Evolutionary conservation across 2,888 invertebrate species (phyloP).

Genomic region (Bellardia pandia): DNA sequence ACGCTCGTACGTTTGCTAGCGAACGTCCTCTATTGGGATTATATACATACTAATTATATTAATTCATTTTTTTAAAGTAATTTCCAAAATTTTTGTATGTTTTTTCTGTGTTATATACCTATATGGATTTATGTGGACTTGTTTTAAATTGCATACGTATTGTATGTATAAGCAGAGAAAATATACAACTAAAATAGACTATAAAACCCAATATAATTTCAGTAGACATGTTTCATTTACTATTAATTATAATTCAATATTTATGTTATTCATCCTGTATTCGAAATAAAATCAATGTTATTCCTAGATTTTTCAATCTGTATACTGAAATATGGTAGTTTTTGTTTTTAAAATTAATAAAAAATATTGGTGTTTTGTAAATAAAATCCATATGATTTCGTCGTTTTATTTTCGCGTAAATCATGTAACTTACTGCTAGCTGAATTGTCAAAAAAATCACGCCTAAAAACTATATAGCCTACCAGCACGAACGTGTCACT

Average conservation of each 20-base stretch:
- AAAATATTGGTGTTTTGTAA: no score
- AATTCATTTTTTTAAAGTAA: slow-evolving; percentile 16
- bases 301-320: background rate
- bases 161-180: slow-evolving; percentile 15
- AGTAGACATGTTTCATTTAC: slow-evolving; percentile 34
- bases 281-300: slow-evolving; percentile 46
- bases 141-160: background rate
- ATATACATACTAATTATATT: slow-evolving; percentile 20
- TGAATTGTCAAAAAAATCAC: no score
- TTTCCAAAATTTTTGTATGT: slow-evolving; percentile 41
- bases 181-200: slow-evolving; percentile 7
- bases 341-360: no score
- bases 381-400: no score
- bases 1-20: slow-evolving; percentile 45
- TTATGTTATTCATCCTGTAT: slow-evolving; percentile 54
- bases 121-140: background rate
- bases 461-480: no score
- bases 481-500: no score
- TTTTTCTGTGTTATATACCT: slow-evolving; percentile 4
- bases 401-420: no score
- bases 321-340: no score
- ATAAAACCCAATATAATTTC: slow-evolving; percentile 2
- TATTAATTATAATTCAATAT: slow-evolving; percentile 27
- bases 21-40: slow-evolving; percentile 40
- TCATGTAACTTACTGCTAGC: no score